Percentiles rank a stretch among this genome's conserved stretches.
Evolutionary conservation across 92 coral and sea anemone species (phyloP).

Genomic region (Epizoanthus rinbou): DNA sequence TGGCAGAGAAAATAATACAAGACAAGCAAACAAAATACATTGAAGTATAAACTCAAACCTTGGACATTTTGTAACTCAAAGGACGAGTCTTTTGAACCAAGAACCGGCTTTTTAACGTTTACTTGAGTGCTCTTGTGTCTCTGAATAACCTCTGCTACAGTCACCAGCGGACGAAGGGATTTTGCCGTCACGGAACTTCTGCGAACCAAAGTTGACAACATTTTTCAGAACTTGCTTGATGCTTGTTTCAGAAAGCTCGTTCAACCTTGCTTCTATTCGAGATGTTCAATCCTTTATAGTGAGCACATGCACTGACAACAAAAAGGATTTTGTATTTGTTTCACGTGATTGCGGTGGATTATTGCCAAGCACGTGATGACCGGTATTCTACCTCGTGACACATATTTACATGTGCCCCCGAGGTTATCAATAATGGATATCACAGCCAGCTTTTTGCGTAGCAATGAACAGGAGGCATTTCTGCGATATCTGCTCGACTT

Average conservation of each 20-base stretch:
- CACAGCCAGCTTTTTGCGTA: too few relatives aligned
- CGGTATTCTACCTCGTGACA: not conserved
- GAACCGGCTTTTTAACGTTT: not conserved
- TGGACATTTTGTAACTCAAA: constrained; percentile 15
- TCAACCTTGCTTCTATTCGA: not conserved
- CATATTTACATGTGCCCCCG: not conserved
- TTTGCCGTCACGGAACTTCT: constrained; percentile 44
- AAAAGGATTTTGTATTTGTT: not conserved
- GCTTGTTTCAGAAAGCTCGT: not conserved
- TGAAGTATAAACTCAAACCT: constrained; percentile 12
- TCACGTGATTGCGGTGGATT: constrained; percentile 1
- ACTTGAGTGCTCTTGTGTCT: constrained; percentile 20
- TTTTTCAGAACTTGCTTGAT: constrained; percentile 18
- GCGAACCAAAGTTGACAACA: constrained; percentile 62
- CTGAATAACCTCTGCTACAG: constrained; percentile 32
- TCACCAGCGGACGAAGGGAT: constrained; percentile 45
- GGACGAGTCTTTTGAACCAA: not conserved
- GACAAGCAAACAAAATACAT: not conserved
- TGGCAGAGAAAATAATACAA: not conserved
- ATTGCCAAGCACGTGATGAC: constrained; percentile 16
- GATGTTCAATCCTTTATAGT: too few relatives aligned
- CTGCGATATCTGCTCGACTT: too few relatives aligned
- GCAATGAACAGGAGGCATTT: too few relatives aligned
- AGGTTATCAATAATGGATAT: not conserved
- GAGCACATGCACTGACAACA: not conserved